Evolutionary conservation across 2,113 vertebrate species (phyloP).

Genomic region (Falco punctatus): DNA sequence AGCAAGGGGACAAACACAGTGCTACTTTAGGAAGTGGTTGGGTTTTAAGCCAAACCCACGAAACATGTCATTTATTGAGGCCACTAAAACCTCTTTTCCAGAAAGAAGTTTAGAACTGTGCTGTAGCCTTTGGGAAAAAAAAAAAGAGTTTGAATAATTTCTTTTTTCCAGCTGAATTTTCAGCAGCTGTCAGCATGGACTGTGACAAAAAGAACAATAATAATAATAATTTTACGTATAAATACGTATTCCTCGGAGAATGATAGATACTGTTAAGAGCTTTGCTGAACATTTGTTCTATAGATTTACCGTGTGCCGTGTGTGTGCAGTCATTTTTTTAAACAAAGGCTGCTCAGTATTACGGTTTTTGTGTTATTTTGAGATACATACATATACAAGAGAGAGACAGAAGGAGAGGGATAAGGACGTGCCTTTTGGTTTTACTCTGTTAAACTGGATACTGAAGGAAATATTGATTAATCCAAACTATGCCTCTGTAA

Average conservation of each 20-base stretch:
- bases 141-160: background rate
- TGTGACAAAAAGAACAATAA: background rate
- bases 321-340: background rate
- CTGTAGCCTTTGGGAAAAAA: background rate
- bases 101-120: background rate
- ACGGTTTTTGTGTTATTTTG: background rate
- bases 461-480: background rate
- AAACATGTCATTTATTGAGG: background rate
- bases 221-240: background rate
- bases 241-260: background rate
- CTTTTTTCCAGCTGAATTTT: background rate
- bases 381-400: too few relatives aligned
- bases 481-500: background rate
- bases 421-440: background rate
- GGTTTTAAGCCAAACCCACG: conserved; percentile 20
- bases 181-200: background rate
- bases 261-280: background rate
- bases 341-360: background rate
- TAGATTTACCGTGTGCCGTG: background rate
- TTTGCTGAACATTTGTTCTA: background rate
- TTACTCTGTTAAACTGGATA: background rate
- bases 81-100: background rate
- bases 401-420: background rate
- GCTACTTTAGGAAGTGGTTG: background rate
- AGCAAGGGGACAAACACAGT: background rate